phyloP scores from a whole-genome alignment of 2,113 vertebrate species.

The Menura novaehollandiae region DNA sequence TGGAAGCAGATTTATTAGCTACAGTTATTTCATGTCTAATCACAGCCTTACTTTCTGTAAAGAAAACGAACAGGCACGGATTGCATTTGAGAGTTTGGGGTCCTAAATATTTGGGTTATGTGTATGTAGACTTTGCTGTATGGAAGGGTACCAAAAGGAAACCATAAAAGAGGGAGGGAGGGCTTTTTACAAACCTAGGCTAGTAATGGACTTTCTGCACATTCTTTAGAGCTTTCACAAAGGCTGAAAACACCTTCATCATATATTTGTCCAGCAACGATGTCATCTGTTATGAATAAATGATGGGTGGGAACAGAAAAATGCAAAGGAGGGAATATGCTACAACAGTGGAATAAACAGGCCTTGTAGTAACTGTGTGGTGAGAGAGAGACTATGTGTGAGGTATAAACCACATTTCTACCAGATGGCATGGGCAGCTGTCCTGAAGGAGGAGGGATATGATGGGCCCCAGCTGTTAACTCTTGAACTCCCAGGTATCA shows the following conservation, averaged over 20 bases:
- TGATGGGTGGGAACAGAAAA: not conserved
- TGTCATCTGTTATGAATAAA: slow-evolving; percentile 33
- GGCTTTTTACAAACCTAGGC: not conserved
- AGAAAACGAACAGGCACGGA: not conserved
- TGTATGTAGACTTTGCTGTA: not conserved
- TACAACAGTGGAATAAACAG: not conserved
- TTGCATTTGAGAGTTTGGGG: not conserved
- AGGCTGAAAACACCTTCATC: not conserved
- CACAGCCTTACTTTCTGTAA: not conserved
- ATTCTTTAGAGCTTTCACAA: not conserved
- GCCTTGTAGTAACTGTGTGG: not conserved
- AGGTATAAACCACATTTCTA: slow-evolving; percentile 9
- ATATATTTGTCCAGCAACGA: not conserved
- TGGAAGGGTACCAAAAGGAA: slow-evolving; percentile 9
- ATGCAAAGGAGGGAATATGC: not conserved
- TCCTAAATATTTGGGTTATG: not conserved
- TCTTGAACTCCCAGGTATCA: not conserved
- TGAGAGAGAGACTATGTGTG: slow-evolving; percentile 2
- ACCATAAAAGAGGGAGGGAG: not conserved
- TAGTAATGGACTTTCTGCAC: slow-evolving; percentile 10
- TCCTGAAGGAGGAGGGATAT: not conserved
- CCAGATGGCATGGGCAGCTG: not conserved
- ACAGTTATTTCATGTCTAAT: slow-evolving; percentile 30
- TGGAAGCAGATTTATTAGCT: slow-evolving; percentile 36
- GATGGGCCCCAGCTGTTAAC: not conserved